Evolutionary conservation across 2,113 vertebrate genomes (phyloP).

Genomic region (Brachionichthys hirsutus): DNA sequence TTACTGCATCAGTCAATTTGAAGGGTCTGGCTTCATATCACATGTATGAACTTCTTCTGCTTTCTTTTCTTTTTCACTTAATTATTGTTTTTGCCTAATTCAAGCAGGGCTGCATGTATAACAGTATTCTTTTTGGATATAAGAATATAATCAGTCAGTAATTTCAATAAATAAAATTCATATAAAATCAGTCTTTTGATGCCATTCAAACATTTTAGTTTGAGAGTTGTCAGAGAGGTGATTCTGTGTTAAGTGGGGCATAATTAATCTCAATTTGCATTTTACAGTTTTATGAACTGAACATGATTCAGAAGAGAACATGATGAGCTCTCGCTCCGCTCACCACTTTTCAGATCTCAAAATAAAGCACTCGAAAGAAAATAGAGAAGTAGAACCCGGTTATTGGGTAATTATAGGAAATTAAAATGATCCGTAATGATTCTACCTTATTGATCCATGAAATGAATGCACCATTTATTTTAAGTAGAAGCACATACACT

Average conservation of each 20-base stretch:
- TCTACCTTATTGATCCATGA: conserved; percentile 8
- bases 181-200: conserved; percentile 25
- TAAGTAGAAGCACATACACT: conserved; percentile 2
- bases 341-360: conserved; percentile 22
- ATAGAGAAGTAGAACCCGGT: neutral
- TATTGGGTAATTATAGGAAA: conserved; percentile 7
- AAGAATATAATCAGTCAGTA: conserved; percentile 5
- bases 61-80: too few relatives aligned
- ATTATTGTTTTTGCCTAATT: too few relatives aligned
- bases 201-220: conserved; percentile 49
- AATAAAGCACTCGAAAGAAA: conserved; percentile 26
- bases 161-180: conserved; percentile 49
- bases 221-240: conserved; percentile 56
- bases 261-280: conserved; percentile 64
- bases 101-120: too few relatives aligned
- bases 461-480: conserved; percentile 18
- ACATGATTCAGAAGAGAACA: conserved; percentile 44
- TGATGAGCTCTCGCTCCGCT: conserved; percentile 21
- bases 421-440: conserved; percentile 14
- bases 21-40: too few relatives aligned
- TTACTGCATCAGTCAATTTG: too few relatives aligned
- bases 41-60: too few relatives aligned
- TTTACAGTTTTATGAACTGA: conserved; percentile 55
- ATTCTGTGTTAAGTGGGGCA: conserved; percentile 54
- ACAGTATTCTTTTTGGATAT: too few relatives aligned